Conservation (phyloP, 92 coral and sea anemone species). For the Umimayanthus kanabou region DNA sequence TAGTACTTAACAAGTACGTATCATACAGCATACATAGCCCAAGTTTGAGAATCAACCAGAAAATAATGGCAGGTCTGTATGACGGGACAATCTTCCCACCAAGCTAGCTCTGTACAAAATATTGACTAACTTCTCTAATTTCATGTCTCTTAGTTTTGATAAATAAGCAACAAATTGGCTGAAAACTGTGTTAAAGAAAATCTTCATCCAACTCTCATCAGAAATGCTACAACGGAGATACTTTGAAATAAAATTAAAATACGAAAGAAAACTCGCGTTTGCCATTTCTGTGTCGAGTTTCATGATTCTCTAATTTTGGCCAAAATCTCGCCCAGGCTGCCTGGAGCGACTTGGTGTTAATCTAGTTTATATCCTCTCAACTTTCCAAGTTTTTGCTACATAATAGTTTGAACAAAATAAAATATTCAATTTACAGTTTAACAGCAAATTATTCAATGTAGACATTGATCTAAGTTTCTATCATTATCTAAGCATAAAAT, state of each 20-base stretch:
- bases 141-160: constrained; percentile 41
- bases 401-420: not conserved
- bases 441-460: not conserved
- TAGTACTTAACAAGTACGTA: no score
- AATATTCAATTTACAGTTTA: not conserved
- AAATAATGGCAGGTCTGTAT: not conserved
- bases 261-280: not conserved
- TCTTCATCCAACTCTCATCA: not conserved
- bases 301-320: not conserved
- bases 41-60: constrained; percentile 2
- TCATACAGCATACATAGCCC: no score
- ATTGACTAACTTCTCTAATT: constrained; percentile 37
- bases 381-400: not conserved
- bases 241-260: not conserved
- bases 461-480: not conserved
- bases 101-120: not conserved
- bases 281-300: not conserved
- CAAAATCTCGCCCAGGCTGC: not conserved
- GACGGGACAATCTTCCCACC: not conserved
- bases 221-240: not conserved
- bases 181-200: not conserved
- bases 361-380: not conserved
- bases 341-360: not conserved
- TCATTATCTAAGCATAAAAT: not conserved
- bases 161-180: constrained; percentile 38